Conservation (phyloP, 1,140 invertebrate species). For the Brachionus koreanus region DNA sequence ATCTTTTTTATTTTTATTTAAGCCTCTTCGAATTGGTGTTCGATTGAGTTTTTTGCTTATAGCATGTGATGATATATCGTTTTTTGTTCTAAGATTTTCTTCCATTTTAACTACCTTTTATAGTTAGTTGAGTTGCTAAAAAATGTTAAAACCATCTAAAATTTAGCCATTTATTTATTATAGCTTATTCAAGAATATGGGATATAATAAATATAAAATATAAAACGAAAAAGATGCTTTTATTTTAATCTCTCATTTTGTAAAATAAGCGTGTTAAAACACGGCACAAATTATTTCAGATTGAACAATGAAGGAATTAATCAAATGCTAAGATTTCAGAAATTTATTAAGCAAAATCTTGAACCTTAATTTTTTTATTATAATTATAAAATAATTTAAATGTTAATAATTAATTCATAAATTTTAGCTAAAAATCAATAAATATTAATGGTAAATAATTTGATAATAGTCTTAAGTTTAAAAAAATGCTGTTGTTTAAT, state of each 20-base stretch:
- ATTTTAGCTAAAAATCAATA: not conserved
- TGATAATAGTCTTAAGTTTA: not conserved
- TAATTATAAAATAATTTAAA: not conserved
- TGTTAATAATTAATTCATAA: conserved; percentile 5
- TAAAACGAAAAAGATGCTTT: not conserved
- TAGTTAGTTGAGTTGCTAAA: not conserved
- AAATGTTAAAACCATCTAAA: not conserved
- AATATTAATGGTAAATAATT: not conserved
- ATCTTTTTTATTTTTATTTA: not conserved
- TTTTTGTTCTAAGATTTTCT: not conserved
- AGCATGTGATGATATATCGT: not conserved
- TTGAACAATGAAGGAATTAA: too few species aligned
- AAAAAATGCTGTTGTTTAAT: not conserved
- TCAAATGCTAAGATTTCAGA: not conserved
- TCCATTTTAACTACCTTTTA: not conserved
- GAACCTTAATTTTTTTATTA: not conserved
- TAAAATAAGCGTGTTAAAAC: too few species aligned
- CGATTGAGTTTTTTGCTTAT: not conserved
- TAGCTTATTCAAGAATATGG: not conserved
- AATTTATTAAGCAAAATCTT: not conserved
- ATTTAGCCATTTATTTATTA: not conserved
- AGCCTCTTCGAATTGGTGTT: not conserved
- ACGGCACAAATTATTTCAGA: too few species aligned
- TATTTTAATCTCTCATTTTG: too few species aligned
- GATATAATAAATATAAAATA: not conserved